Base-by-base conservation (phyloP, 1,140 invertebrate species). In the Spodoptera litura region DNA sequence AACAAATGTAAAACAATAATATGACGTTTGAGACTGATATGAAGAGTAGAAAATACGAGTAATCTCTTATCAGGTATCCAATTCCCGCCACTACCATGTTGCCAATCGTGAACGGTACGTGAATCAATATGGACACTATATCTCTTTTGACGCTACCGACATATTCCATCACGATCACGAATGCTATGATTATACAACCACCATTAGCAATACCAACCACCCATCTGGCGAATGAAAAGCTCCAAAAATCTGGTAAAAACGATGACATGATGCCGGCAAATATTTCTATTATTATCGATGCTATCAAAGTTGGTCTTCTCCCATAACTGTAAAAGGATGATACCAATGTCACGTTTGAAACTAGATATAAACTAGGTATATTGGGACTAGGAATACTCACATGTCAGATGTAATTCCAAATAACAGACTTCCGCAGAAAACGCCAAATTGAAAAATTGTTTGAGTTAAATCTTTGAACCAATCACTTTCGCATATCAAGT, bases 391-490 rank as follows among this genome's bases (percentile, higher is more conserved):
- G 2, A 61, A 64, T 68, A 81, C 82, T 73, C 77, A 94, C 94
- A 86, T 93, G 56, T 95, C 94, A 8, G 94, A 94, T 49, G 91
- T 86, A 25, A 92, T 87, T 49, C 93, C 94, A 84, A 94, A 94
- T 8, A 90, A 52, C 13, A 94, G 79, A 83, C 94, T 94, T 68
- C 93, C 93, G 13, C 85, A 73, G 25, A 95, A 79, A 55, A 92
- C 90, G 38, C 93, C 94, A 62, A 94, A 88, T 83, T 94, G 94
- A 82, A 94, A 94, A 12, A 94, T 56, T 27, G 89, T 91, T 88
- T 98, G 97, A 0, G 95, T 96, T 4, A 97, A 87, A 91, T 96
- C 97, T 4, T 96, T 95, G 27, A 97, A 87, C 87, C 96, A 96
- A 12, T 89, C 86, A 52, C 91, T 93, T 4, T 95, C 93, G 71